Evolutionary conservation across 2,888 invertebrate species (phyloP).

Genomic region (Orthonychiurus folsomi): DNA sequence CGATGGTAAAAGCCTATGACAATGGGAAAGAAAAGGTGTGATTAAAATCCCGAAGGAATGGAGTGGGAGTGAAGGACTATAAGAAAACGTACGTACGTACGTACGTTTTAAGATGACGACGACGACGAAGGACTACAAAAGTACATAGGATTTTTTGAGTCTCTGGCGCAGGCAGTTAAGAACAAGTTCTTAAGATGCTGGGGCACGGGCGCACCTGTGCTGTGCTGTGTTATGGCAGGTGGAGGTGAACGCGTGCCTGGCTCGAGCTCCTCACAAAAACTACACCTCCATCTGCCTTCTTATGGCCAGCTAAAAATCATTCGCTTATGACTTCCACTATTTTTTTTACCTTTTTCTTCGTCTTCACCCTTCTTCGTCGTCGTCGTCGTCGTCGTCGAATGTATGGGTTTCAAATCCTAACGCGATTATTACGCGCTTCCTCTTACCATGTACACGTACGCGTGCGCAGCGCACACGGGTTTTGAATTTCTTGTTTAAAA

Average conservation of each 20-base stretch:
- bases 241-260: conserved; percentile 16
- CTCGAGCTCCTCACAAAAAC: conserved; percentile 12
- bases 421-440: not conserved
- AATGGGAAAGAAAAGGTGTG: too few species aligned
- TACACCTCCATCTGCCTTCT: not conserved
- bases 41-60: too few species aligned
- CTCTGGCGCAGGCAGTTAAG: too few species aligned
- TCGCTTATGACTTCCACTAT: conserved; percentile 8
- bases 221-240: not conserved
- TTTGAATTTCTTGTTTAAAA: not conserved
- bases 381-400: not conserved
- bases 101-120: too few species aligned
- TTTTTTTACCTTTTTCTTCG: not conserved
- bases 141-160: too few species aligned
- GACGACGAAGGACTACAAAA: not conserved
- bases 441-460: not conserved
- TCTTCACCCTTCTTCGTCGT: not conserved
- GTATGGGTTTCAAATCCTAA: not conserved
- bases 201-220: not conserved
- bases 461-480: too few species aligned
- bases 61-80: not conserved
- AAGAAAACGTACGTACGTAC: too few species aligned
- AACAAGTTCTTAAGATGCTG: too few species aligned
- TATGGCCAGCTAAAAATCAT: conserved; percentile 13
- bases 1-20: too few species aligned